Evolutionary conservation across 2,888 invertebrate genomes (phyloP).

Genomic region (Phrixothrix hirtus): DNA sequence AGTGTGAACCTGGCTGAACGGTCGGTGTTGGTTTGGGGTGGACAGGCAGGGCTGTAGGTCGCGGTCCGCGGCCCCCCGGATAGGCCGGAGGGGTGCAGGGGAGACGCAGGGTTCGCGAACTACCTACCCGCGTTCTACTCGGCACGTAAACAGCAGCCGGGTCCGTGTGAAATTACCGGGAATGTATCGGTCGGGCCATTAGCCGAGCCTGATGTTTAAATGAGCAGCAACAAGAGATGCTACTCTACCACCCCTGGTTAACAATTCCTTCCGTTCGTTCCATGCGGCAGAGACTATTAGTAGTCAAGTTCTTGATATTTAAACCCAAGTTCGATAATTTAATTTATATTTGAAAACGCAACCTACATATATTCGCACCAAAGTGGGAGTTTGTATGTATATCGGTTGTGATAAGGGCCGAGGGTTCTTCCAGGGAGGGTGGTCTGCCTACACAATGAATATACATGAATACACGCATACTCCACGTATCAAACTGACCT

Average conservation of each 20-base stretch:
- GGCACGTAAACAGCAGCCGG: conserved; percentile 40
- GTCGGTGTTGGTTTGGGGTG: conserved; percentile 41
- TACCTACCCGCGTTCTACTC: conserved; percentile 38
- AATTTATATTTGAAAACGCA: conserved; percentile 29
- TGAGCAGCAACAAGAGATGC: conserved; percentile 42
- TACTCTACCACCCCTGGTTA: conserved; percentile 36
- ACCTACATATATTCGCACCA: conserved; percentile 10
- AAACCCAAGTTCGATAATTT: conserved; percentile 24
- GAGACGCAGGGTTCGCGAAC: conserved; percentile 43
- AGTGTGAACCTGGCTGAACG: conserved; percentile 31
- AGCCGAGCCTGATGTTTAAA: conserved; percentile 41
- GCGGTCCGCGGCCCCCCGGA: conserved; percentile 41
- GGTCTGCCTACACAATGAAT: conserved; percentile 23
- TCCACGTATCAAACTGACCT: conserved; percentile 25
- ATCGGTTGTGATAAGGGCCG: conserved; percentile 28
- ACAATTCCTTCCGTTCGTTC: conserved; percentile 28
- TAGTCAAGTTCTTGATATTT: conserved; percentile 27
- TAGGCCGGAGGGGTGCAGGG: conserved; percentile 33
- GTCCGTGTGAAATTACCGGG: conserved; percentile 47
- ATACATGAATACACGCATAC: conserved; percentile 28
- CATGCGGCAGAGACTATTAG: conserved; percentile 21
- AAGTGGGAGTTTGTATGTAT: conserved; percentile 23
- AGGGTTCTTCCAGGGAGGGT: conserved; percentile 23
- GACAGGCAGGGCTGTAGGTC: conserved; percentile 45
- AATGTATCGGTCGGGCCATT: conserved; percentile 40